Conservation (phyloP, 2,113 vertebrate species). For the Pagrus major region DNA sequence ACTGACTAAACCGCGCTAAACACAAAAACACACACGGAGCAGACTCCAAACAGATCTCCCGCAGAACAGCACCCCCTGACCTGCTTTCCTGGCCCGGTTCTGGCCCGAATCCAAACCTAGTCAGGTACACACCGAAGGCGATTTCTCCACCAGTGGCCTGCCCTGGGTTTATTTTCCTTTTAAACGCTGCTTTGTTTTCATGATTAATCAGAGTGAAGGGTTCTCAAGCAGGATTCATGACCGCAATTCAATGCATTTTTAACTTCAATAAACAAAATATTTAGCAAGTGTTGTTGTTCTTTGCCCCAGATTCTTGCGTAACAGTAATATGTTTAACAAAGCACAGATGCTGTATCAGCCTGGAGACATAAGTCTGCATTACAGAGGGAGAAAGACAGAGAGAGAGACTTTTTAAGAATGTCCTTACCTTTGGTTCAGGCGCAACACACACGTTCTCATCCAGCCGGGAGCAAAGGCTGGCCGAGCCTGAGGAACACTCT, state of each 20-base stretch:
- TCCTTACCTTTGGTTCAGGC: constrained; percentile 50
- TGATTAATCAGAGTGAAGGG: constrained; percentile 62
- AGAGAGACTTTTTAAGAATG: constrained; percentile 60
- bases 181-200: constrained; percentile 63
- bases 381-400: constrained; percentile 52
- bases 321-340: constrained; percentile 80
- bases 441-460: constrained; percentile 33
- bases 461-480: constrained; percentile 23
- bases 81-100: constrained; percentile 58
- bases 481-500: constrained; percentile 14
- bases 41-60: constrained; percentile 73
- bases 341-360: constrained; percentile 80
- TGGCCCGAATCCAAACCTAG: constrained; percentile 54
- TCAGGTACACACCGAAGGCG: constrained; percentile 65
- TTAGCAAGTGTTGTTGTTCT: constrained; percentile 78
- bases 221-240: constrained; percentile 52
- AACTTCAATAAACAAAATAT: constrained; percentile 78
- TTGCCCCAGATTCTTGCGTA: constrained; percentile 75
- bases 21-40: constrained; percentile 75
- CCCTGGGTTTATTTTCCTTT: constrained; percentile 66
- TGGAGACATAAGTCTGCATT: constrained; percentile 73
- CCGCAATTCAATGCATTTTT: constrained; percentile 72
- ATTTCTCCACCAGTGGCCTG: constrained; percentile 40
- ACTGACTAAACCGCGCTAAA: constrained; percentile 75
- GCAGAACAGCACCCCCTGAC: constrained; percentile 74